phyloP scores from a whole-genome alignment of 2,888 invertebrate species.

The Halictus ligatus region DNA sequence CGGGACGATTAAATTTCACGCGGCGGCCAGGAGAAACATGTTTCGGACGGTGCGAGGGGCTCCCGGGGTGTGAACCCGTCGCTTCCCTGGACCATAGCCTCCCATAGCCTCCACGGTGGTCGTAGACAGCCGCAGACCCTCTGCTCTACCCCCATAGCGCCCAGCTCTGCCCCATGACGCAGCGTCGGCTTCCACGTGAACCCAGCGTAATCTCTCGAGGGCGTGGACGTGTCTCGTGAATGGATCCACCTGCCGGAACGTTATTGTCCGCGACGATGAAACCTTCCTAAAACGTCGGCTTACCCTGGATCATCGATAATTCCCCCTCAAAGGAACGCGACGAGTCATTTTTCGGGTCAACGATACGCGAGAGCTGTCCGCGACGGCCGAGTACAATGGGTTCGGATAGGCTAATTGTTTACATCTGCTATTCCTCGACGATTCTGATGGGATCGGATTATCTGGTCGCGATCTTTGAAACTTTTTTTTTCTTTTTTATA shows the following conservation, averaged over 20 bases:
- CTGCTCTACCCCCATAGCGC: background rate
- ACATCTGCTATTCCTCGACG: background rate
- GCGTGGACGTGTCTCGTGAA: conserved; percentile 60
- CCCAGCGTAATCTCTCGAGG: conserved; percentile 70
- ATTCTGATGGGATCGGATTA: background rate
- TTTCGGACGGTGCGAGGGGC: conserved; percentile 38
- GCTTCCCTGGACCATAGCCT: conserved; percentile 51
- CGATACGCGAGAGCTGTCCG: background rate
- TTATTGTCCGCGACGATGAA: conserved; percentile 50
- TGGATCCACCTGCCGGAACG: conserved; percentile 63
- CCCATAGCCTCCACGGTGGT: conserved; percentile 40
- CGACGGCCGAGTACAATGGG: background rate
- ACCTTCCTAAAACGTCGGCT: conserved; percentile 43
- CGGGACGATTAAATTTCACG: conserved; percentile 78
- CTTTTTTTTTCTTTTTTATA: too few relatives aligned
- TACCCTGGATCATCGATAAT: conserved; percentile 45
- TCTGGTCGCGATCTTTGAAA: background rate
- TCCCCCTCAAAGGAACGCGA: conserved; percentile 13
- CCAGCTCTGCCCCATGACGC: conserved; percentile 59
- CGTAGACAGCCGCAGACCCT: conserved; percentile 49
- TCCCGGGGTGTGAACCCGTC: conserved; percentile 55
- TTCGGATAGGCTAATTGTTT: background rate
- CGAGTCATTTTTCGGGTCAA: conserved; percentile 34
- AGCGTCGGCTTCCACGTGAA: conserved; percentile 70
- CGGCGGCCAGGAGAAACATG: conserved; percentile 62